Conservation (phyloP, 2,888 invertebrate species). For the Gymnoscelis rufifasciata region DNA sequence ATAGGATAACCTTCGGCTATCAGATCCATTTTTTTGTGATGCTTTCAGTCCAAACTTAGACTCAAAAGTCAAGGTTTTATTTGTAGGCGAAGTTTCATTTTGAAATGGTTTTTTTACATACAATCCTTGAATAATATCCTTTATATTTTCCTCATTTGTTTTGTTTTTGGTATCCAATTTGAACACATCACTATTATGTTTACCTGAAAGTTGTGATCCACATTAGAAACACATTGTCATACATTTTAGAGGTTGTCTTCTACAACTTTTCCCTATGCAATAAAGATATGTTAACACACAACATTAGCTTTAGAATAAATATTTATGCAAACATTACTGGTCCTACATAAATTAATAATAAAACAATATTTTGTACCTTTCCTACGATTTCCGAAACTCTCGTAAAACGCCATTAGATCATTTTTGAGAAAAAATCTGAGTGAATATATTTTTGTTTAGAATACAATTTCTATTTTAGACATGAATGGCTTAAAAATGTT, state of each 20-base stretch:
- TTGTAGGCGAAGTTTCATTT: slow-evolving; percentile 64
- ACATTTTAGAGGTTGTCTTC: slow-evolving; percentile 20
- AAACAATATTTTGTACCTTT: slow-evolving; percentile 57
- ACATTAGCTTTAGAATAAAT: no score
- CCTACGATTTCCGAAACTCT: slow-evolving; percentile 72
- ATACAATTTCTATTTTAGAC: slow-evolving; percentile 27
- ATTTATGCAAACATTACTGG: slow-evolving; percentile 1
- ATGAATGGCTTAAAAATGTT: slow-evolving; percentile 33
- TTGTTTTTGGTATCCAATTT: slow-evolving; percentile 80
- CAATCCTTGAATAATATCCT: slow-evolving; percentile 81
- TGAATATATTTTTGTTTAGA: slow-evolving; percentile 21
- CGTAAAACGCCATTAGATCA: slow-evolving; percentile 72
- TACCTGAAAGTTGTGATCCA: slow-evolving; percentile 54
- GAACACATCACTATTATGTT: slow-evolving; percentile 81
- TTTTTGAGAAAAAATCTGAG: slow-evolving; percentile 41
- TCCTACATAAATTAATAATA: slow-evolving; percentile 6
- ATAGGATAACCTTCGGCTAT: slow-evolving; percentile 89
- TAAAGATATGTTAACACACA: no score
- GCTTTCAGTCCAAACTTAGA: slow-evolving; percentile 79
- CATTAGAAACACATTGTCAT: slow-evolving; percentile 21
- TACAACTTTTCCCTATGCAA: neutral
- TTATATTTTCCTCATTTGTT: slow-evolving; percentile 80
- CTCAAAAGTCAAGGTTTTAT: slow-evolving; percentile 53
- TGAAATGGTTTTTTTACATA: slow-evolving; percentile 67
- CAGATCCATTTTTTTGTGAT: slow-evolving; percentile 82